Evolutionary conservation across 2,888 invertebrate genomes (phyloP).

Genomic region (Athrips mouffetella): DNA sequence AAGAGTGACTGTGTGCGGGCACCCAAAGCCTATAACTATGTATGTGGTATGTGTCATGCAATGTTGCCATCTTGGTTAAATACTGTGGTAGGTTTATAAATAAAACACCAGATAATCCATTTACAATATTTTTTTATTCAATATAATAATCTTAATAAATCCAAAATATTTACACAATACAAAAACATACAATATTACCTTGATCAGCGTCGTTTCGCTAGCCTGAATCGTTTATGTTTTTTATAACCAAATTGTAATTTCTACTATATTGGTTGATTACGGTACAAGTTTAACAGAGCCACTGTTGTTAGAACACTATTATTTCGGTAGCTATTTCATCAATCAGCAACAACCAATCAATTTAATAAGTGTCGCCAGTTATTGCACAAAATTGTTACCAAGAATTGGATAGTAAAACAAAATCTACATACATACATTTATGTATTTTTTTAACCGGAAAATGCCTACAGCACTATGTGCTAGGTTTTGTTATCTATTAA

Average conservation of each 20-base stretch:
- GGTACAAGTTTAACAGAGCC: slow-evolving; percentile 3
- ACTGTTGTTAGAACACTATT: too few species aligned
- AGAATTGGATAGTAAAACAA: slow-evolving; percentile 2
- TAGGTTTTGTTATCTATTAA: too few species aligned
- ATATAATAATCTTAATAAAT: slow-evolving; percentile 80
- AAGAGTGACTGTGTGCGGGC: too few species aligned
- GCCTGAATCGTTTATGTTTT: slow-evolving; percentile 23
- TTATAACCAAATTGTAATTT: background rate
- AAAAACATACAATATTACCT: slow-evolving; percentile 75
- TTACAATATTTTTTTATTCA: slow-evolving; percentile 79
- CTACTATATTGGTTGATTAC: slow-evolving; percentile 1
- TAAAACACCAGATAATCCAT: slow-evolving; percentile 52
- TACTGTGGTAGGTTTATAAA: slow-evolving; percentile 34
- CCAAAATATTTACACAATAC: slow-evolving; percentile 79
- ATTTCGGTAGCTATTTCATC: background rate
- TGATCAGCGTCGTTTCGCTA: slow-evolving; percentile 59
- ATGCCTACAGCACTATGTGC: background rate
- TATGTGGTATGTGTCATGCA: too few species aligned
- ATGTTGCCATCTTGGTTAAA: too few species aligned
- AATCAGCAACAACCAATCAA: background rate
- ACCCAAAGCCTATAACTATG: too few species aligned
- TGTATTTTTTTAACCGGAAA: slow-evolving; percentile 15
- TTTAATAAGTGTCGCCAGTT: background rate
- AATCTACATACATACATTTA: slow-evolving; percentile 19
- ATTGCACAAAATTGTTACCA: background rate